Evolutionary conservation across 1,140 invertebrate genomes (phyloP).

Genomic region (Augochlora pura): DNA sequence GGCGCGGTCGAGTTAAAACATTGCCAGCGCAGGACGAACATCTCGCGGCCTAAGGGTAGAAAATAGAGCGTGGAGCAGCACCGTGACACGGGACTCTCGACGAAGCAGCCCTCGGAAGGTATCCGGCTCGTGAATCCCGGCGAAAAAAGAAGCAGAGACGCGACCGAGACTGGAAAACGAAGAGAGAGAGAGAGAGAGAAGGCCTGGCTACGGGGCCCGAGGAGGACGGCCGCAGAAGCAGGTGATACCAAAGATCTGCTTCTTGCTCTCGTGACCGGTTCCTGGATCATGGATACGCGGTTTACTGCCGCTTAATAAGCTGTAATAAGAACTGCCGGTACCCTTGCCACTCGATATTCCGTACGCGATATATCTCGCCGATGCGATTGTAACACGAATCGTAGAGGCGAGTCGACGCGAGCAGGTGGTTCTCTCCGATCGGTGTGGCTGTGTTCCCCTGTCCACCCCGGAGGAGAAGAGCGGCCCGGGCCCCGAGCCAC

Average conservation of each 20-base stretch:
- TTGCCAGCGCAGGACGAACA: too few species aligned
- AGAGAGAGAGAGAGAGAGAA: neutral
- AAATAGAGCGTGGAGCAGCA: neutral
- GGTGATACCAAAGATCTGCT: constrained; percentile 54
- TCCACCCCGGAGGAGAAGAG: too few species aligned
- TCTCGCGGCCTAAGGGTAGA: neutral
- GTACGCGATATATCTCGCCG: constrained; percentile 67
- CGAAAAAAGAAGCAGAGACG: constrained; percentile 17
- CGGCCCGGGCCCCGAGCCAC: too few species aligned
- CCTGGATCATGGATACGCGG: constrained; percentile 55
- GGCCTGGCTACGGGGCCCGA: neutral
- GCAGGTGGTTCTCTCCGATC: constrained; percentile 50
- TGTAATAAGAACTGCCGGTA: constrained; percentile 64
- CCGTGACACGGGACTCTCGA: neutral
- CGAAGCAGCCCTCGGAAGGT: constrained; percentile 10
- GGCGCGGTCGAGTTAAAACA: too few species aligned
- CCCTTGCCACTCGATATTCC: constrained; percentile 39
- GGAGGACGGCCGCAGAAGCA: constrained; percentile 35
- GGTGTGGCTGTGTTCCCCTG: too few species aligned
- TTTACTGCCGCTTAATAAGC: constrained; percentile 74
- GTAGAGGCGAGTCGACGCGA: constrained; percentile 22
- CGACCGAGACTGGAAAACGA: constrained; percentile 7
- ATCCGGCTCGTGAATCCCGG: constrained; percentile 10
- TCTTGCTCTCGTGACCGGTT: constrained; percentile 66
- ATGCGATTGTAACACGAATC: constrained; percentile 50